Evolutionary conservation across 2,797 vertebrate species (phyloP).

Genomic region (Nannoperca australis): DNA sequence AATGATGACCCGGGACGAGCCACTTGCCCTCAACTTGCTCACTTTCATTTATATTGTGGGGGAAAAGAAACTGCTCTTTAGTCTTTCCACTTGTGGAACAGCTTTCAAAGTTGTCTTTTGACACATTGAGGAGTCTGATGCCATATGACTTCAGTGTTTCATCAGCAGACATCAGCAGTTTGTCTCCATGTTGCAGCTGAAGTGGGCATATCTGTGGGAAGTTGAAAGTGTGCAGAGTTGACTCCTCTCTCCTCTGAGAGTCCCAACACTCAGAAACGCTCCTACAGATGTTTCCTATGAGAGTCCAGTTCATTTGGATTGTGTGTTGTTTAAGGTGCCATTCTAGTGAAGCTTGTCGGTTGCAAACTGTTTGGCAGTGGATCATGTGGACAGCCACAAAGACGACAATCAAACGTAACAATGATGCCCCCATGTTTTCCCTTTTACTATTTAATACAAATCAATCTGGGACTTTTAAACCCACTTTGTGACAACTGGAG

Average conservation of each 20-base stretch:
- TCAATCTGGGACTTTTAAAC: constrained; percentile 34
- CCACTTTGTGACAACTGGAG: constrained; percentile 32
- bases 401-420: constrained; percentile 52
- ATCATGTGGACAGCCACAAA: constrained; percentile 45
- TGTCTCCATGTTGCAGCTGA: constrained; percentile 88
- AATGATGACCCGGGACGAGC: constrained; percentile 86
- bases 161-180: constrained; percentile 84
- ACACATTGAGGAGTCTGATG: constrained; percentile 87
- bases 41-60: constrained; percentile 75
- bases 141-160: constrained; percentile 82
- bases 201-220: constrained; percentile 89
- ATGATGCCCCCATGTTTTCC: constrained; percentile 55
- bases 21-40: constrained; percentile 82
- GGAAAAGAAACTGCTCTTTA: constrained; percentile 82
- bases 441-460: constrained; percentile 24
- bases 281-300: constrained; percentile 82
- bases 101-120: constrained; percentile 84
- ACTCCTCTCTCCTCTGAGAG: constrained; percentile 47
- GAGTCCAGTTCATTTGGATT: constrained; percentile 85
- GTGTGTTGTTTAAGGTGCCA: constrained; percentile 80
- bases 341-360: constrained; percentile 67
- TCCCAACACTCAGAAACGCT: constrained; percentile 84
- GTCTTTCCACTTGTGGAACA: constrained; percentile 71
- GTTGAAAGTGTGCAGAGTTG: constrained; percentile 47
- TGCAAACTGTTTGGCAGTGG: constrained; percentile 79